Evolutionary conservation across 2,888 invertebrate genomes (phyloP), one percentile per base, ranked within the genome.

Genomic region (Criorhina ranunculi): DNA sequence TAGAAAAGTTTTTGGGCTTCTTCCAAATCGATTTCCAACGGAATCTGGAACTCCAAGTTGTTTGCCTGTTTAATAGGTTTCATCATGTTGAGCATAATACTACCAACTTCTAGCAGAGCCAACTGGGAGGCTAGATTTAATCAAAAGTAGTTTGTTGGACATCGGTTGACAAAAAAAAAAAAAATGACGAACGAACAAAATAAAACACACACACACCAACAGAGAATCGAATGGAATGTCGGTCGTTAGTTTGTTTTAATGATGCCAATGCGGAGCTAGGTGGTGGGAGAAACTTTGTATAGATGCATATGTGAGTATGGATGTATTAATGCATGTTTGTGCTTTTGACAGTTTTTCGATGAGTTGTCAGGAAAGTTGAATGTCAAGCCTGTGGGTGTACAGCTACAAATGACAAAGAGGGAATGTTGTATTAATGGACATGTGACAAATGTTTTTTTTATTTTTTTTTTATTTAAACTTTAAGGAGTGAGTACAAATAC

Each of bases 21-120:
- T 78, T 86, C 86, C 83, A 86, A 86, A 80, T 86, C 80, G 83
- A 87, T 85, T 81, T 72, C n/a, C 46, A 31, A 62, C 19, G 35
- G 53, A 85, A 77, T 53, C 42, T 81, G 35, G n/a, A 49, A 33
- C 57, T 64, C 35, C 17, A 51, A 49, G 31, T 40, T 64, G 57
- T 75, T 8, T 53, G 19, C 29, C 29, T 70, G 62, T 64, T 81
- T 76, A 76, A 76, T 57, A 70, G 62, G 62, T 64, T 57, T 42
- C 37, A 72, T 81, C 42, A 70, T 77, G 66, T 60, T 33, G 60
- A 40, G 62, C 59, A 66, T 8, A 49, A 49, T 49, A 12, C 12
- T 46, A 3, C n/a, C 2, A 40, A 2, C 53, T 62, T 60, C 37
- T 29, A 33, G 11, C 12, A 37, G 33, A 24, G 24, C 24, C 24